Base-by-base conservation (phyloP, 2,113 vertebrate species). In the Sarotherodon lohbergeri region DNA sequence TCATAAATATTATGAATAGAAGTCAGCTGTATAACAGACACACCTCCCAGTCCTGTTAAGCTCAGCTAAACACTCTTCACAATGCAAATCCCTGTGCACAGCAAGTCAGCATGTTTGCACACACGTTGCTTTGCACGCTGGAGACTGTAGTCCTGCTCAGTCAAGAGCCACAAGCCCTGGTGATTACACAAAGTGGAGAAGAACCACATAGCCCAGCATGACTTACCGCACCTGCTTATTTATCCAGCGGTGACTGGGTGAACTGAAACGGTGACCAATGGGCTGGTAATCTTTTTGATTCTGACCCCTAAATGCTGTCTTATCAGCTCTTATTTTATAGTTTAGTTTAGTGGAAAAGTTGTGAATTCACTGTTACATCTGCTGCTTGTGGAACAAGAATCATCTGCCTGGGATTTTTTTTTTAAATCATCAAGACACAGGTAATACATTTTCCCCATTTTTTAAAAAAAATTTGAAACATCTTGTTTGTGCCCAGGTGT, bases 11-110 rank as follows among this genome's bases (percentile, higher is more conserved):
- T n/a, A 86, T 87, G 41, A 85, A 81, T 34, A 79, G 88, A 3
- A 27, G 32, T 61, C 46, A 43, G 56, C 56, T 87, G 0, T 86
- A 12, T 57, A n/a, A 89, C 61, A 2, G 80, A 92, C 92, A 92
- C 92, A 84, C 86, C 91, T 89, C 92, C 84, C 91, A 88, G 94
- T 91, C 90, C 88, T 94, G 94, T 95, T 94, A 95, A 95, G 92
- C 94, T 96, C 95, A 96, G 96, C 95, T 97, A 95, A 96, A 96
- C 95, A 90, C 88, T 43, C 84, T 82, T 92, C 84, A 96, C 95
- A 96, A 96, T 95, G 87, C 92, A 96, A 96, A 95, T 94, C 93
- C 95, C 90, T 90, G 87, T 83, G 92, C 88, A 88, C 92, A 94
- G 88, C 95, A 85, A 93, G 95, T 97, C 96, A 95, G 96, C 96